Conservation (phyloP, 2,797 vertebrate genomes). For the Iguana delicatissima region DNA sequence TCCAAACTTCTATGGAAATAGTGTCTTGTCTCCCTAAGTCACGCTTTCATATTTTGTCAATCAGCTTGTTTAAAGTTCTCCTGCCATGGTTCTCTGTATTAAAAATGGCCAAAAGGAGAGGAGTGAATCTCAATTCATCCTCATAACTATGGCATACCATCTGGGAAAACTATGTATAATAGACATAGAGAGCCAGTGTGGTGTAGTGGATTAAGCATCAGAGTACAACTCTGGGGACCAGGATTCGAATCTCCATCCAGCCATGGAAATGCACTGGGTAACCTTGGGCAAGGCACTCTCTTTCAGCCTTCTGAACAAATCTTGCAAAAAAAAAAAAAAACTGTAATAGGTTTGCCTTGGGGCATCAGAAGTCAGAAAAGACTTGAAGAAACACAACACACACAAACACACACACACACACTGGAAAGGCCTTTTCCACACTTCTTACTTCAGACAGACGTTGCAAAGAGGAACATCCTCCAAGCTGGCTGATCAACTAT, state of each 20-base stretch:
- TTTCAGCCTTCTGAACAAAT: background rate
- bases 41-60: constrained; percentile 19
- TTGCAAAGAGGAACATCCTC: background rate
- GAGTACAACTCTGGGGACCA: no score
- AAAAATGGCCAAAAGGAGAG: background rate
- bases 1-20: background rate
- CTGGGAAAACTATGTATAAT: background rate
- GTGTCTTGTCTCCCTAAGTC: background rate
- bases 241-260: no score
- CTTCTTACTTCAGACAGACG: background rate
- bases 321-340: background rate
- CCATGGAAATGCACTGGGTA: no score
- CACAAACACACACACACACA: no score
- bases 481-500: background rate
- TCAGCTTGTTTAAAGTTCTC: background rate
- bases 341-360: no score
- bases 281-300: no score
- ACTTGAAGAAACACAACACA: no score
- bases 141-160: background rate
- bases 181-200: background rate
- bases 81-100: background rate
- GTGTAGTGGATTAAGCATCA: no score
- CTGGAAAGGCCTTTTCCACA: background rate
- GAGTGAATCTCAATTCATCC: background rate
- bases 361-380: no score